Percentiles rank a stretch among this genome's conserved stretches.
phyloP scores from a whole-genome alignment of 2,888 invertebrate genomes.

The Salpingus planirostris region DNA sequence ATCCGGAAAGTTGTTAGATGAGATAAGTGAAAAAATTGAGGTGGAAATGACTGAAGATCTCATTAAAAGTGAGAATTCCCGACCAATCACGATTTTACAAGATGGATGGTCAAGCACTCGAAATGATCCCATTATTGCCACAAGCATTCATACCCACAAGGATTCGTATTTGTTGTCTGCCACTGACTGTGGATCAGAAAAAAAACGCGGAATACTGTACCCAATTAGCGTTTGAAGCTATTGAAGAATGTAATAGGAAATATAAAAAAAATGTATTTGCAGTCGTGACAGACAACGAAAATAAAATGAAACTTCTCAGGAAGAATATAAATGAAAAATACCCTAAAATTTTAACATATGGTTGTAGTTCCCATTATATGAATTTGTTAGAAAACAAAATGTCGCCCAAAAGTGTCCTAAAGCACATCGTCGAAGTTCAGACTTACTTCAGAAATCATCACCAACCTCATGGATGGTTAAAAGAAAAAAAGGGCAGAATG shows the following conservation, averaged over 20 bases:
- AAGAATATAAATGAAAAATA: not conserved
- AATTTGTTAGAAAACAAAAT: not conserved
- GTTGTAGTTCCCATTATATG: not conserved
- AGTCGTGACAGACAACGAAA: not conserved
- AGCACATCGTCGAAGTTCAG: not conserved
- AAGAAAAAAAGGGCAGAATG: not conserved
- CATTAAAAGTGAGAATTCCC: not conserved
- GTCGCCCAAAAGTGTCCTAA: not conserved
- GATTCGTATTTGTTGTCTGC: not conserved
- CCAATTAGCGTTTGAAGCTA: not conserved
- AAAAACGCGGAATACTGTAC: not conserved
- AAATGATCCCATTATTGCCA: not conserved
- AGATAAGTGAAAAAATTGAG: not conserved
- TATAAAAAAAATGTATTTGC: not conserved
- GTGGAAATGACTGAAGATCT: not conserved
- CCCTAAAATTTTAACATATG: not conserved
- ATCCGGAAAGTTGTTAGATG: not conserved
- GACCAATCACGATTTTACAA: not conserved
- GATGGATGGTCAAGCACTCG: slow-evolving; percentile 1
- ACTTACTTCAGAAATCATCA: not conserved
- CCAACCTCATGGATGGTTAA: not conserved
- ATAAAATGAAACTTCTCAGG: not conserved
- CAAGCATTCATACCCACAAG: not conserved
- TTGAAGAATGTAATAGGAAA: not conserved
- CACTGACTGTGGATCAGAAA: not conserved